Evolutionary conservation across 2,888 invertebrate genomes (phyloP).

Genomic region (Lepas anatifera): DNA sequence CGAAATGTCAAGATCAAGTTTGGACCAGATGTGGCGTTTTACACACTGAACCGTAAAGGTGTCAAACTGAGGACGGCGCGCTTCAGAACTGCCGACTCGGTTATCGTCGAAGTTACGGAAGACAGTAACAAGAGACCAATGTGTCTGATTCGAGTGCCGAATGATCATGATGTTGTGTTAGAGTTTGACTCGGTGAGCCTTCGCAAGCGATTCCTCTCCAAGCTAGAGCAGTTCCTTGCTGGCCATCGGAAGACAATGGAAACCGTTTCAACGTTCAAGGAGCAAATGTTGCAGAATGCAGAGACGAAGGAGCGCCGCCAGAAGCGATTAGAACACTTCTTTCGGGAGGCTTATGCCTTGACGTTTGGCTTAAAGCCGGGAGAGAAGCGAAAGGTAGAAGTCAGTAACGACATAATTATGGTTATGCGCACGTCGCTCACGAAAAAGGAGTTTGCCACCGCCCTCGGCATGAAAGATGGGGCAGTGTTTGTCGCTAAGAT

Average conservation of each 20-base stretch:
- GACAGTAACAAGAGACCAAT: slow-evolving; percentile 51
- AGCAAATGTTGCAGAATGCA: slow-evolving; percentile 76
- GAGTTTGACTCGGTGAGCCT: slow-evolving; percentile 73
- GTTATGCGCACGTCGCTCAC: slow-evolving; percentile 87
- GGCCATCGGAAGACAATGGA: slow-evolving; percentile 72
- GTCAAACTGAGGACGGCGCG: slow-evolving; percentile 75
- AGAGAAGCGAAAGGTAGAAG: slow-evolving; percentile 53
- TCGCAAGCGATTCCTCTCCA: slow-evolving; percentile 71
- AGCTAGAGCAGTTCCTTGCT: slow-evolving; percentile 69
- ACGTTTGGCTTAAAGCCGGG: slow-evolving; percentile 82
- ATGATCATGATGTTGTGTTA: slow-evolving; percentile 84
- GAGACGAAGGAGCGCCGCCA: slow-evolving; percentile 90
- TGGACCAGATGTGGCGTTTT: slow-evolving; percentile 73
- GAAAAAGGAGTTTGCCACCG: slow-evolving; percentile 85
- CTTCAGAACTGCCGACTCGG: slow-evolving; percentile 57
- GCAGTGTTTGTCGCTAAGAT: slow-evolving; percentile 92
- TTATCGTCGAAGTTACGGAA: slow-evolving; percentile 82
- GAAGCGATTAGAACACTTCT: slow-evolving; percentile 82
- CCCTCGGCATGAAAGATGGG: slow-evolving; percentile 86
- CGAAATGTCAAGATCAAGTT: slow-evolving; percentile 77
- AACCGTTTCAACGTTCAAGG: slow-evolving; percentile 43
- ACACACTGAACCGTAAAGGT: slow-evolving; percentile 80
- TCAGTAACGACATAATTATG: slow-evolving; percentile 56
- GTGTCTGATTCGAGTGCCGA: slow-evolving; percentile 63
- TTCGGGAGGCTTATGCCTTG: slow-evolving; percentile 86